Evolutionary conservation across 2,888 invertebrate genomes (phyloP), one percentile per base, ranked within the genome.

Genomic region (Cataglyphis rosenhaueri): DNA sequence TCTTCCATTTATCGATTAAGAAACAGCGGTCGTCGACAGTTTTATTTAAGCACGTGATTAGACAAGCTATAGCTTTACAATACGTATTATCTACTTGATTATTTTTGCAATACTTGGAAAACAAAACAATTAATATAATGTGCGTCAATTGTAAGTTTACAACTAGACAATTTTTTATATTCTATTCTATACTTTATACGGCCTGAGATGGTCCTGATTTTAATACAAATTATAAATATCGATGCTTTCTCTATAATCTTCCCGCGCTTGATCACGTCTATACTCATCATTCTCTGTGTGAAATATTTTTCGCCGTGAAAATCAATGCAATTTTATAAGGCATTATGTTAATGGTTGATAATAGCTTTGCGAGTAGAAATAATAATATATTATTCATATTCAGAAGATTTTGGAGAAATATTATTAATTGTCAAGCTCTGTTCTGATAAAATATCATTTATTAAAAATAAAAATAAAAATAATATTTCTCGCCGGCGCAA

Each of bases 21-120:
- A 21, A 12, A 78, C 55, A 76, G 21, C 41, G 5, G 4, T 25
- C 25, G 15, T 70, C 21, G 21, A 5, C 10, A 57, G n/a, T 52
- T 71, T 52, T 71, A 57, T 57, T 71, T 71, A 57, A 38, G 8
- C 5, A 15, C 21, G n/a, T 57, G 32, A 70, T 70, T 78, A 70
- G 15, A 44, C 12, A 70, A 32, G 18, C 12, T 68, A 9, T 21
- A 57, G 59, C 61, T 70, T 78, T 29, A 21, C 10, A 32, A 18
- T 44, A 57, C 3, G 32, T n/a, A 18, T 57, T 59, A 8, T 25
- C 25, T 0, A 32, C 21, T 35, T 38, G 4, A 32, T 55, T 10
- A 21, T 57, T 68, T 66, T 55, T 55, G 41, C 29, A 6, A 68
- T 25, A 32, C 0, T 9, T 70, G 18, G 6, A 59, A 70, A 59